phyloP scores from a whole-genome alignment of 2,888 invertebrate genomes.

The Drosophila subquinaria region DNA sequence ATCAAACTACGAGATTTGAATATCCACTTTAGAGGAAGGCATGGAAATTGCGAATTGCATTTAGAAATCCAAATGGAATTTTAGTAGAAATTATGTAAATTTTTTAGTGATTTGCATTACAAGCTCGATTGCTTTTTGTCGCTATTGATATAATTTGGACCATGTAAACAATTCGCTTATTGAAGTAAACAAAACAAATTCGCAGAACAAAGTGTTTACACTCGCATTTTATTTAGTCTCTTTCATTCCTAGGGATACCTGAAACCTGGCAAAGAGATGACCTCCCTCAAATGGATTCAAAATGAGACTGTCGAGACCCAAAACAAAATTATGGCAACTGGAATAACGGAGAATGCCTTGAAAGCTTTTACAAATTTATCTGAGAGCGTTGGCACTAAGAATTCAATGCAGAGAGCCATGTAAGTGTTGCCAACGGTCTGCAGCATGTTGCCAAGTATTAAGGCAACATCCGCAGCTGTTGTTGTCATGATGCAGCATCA shows the following conservation, averaged over 20 bases:
- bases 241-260: background rate
- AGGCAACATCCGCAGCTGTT: conserved; percentile 6
- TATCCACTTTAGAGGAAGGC: background rate
- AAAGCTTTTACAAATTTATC: conserved; percentile 42
- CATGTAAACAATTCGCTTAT: conserved; percentile 29
- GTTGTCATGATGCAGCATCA: conserved; percentile 14
- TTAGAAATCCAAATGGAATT: conserved; percentile 25
- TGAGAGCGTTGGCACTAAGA: conserved; percentile 13
- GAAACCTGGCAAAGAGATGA: conserved; percentile 35
- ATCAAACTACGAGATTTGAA: background rate
- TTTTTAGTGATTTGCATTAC: conserved; percentile 49
- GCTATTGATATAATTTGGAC: conserved; percentile 18
- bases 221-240: conserved; percentile 22
- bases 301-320: conserved; percentile 27
- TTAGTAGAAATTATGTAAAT: background rate
- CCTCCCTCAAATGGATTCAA: conserved; percentile 45
- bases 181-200: conserved; percentile 30
- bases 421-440: conserved; percentile 31
- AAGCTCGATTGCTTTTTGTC: conserved; percentile 7
- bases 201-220: conserved; percentile 50
- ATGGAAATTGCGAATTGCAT: background rate
- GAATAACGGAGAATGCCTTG: conserved; percentile 4
- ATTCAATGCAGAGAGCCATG: background rate
- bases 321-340: conserved; percentile 50
- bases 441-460: conserved; percentile 28